Conservation (phyloP, 2,888 invertebrate species). For the Clitarchus hookeri region DNA sequence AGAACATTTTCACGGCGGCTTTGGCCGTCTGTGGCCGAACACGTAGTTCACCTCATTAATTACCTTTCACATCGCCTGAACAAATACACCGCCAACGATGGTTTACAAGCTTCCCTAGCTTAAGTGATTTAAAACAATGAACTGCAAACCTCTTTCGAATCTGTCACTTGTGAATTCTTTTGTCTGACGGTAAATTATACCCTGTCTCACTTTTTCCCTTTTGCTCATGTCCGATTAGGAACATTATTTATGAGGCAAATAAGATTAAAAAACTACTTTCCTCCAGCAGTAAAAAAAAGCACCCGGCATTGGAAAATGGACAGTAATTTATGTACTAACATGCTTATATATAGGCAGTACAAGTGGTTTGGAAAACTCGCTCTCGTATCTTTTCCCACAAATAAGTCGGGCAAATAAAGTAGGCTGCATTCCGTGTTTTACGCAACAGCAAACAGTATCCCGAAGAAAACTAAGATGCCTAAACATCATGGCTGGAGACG, state of each 20-base stretch:
- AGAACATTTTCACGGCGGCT: not conserved
- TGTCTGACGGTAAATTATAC: not conserved
- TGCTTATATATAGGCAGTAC: not conserved
- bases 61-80: not conserved
- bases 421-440: not conserved
- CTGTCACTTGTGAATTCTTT: not conserved
- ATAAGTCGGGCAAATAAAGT: not conserved
- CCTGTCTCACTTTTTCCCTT: not conserved
- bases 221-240: not conserved
- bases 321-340: not conserved
- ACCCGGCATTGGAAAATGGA: not conserved
- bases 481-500: not conserved
- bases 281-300: not conserved
- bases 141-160: not conserved
- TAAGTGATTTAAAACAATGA: not conserved
- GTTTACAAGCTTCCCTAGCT: not conserved
- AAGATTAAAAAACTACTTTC: not conserved
- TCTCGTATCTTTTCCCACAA: not conserved
- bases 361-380: not conserved
- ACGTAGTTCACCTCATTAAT: slow-evolving; percentile 9
- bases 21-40: not conserved
- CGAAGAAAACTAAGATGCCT: not conserved
- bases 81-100: not conserved
- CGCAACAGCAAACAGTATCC: not conserved
- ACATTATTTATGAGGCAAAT: not conserved